Evolutionary conservation across 2,888 invertebrate species (phyloP), one percentile per base, ranked within the genome.

Genomic region (Amphipyra tragopoginis): DNA sequence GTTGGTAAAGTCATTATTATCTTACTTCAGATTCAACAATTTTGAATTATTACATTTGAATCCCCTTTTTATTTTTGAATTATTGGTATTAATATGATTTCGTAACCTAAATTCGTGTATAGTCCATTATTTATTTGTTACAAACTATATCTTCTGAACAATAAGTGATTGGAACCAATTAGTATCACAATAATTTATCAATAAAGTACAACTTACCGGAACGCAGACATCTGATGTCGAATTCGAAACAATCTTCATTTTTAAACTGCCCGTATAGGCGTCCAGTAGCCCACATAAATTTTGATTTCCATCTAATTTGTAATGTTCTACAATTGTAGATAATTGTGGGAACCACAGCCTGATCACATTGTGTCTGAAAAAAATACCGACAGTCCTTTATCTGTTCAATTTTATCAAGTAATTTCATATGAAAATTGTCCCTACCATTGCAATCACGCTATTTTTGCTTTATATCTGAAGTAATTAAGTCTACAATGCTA

Each of bases 331-430:
- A 5, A 90, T 83, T 1, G 89, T 85, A 8, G 87, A 89, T 54
- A 90, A 72, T 76, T 90, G 90, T n/a, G 90, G 88, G 55, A 83
- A 90, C 90, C 90, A 90, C 0, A 90, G 71, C 2, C 85, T 81
- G 29, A 86, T 48, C 5, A 85, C 80, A 53, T 88, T 88, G 69
- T 85, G 86, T 61, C 89, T 90, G 66, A 38, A 81, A 77, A 60
- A 68, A 38, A 29, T 21, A n/a, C 34, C 39, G 5, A 7, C 43
- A n/a, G 33, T 42, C 15, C 21, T 62, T 40, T 59, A 73, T 68
- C 64, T 44, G 42, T 38, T 10, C 10, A 13, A 21, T 59, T 49
- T 40, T 14, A 65, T 68, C 65, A 48, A 69, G 53, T n/a, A 47
- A 59, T 74, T 60, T 58, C 10, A 33, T 54, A 53, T 58, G 42